Conservation (phyloP, 2,888 invertebrate species). For the Microctonus brassicae region DNA sequence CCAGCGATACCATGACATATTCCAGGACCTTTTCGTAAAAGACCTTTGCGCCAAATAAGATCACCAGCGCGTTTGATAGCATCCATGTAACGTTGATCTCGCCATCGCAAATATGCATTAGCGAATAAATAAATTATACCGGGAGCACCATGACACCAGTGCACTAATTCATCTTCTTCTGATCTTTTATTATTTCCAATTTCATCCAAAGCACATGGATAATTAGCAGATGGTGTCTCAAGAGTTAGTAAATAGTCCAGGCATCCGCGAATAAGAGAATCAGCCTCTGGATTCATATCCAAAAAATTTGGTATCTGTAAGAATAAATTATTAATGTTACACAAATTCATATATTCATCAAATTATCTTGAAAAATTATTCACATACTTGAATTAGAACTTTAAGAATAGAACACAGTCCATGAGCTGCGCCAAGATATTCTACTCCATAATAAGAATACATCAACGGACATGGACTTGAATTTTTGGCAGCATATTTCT, state of each 20-base stretch:
- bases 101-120: constrained; percentile 82
- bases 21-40: constrained; percentile 89
- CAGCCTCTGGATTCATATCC: constrained; percentile 71
- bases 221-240: constrained; percentile 82
- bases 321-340: constrained; percentile 44
- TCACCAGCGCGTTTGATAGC: constrained; percentile 80
- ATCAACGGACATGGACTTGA: constrained; percentile 79
- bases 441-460: constrained; percentile 82
- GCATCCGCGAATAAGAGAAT: constrained; percentile 74
- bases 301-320: constrained; percentile 71
- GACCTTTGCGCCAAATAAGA: constrained; percentile 85
- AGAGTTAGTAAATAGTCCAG: constrained; percentile 78
- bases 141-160: constrained; percentile 93
- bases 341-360: constrained; percentile 46
- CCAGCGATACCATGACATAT: constrained; percentile 92
- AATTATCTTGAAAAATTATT: constrained; percentile 15
- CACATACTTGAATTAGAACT: constrained; percentile 72
- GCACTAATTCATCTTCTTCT: constrained; percentile 79
- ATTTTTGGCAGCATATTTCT: constrained; percentile 75
- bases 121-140: constrained; percentile 86
- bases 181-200: constrained; percentile 67
- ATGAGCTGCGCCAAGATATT: constrained; percentile 82
- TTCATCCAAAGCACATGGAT: constrained; percentile 83
- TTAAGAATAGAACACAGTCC: constrained; percentile 79
- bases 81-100: constrained; percentile 80